Base-by-base conservation (phyloP, 2,888 invertebrate species). In the Scaptodrosophila latifasciaeformis region DNA sequence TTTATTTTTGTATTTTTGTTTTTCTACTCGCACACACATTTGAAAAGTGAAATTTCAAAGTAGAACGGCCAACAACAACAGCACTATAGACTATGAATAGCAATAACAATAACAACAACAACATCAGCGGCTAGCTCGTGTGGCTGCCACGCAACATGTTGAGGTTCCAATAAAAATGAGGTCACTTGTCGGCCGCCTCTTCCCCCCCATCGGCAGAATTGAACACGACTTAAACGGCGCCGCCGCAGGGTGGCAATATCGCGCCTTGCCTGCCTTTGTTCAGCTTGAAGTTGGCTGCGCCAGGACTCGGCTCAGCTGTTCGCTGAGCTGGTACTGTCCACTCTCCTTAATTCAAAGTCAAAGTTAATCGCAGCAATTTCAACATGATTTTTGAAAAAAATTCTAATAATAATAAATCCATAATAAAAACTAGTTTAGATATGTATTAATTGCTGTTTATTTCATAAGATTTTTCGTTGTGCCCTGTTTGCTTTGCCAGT, bases 41-140 rank as follows among this genome's bases (percentile, higher is more conserved):
- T 74, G 66, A 74, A 76, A 78, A 74, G 76, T 74, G 77, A 74
- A 74, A 74, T 72, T 74, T 74, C 56, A 62, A 76, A 74, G 71
- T 65, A 77, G 71, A 78, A 74, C 65, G 64, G 67, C 51, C 53
- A 49, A 60, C 57, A 60, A 51, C 45, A 61, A 46, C 42, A 62
- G 47, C 34, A 59, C 29, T 13, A 1, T 3, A 17, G 10, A 31
- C 30, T 44, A 29, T n/a, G 27, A n/a, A 44, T 19, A 42, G 6
- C n/a, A 54, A 35, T 51, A 63, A 40, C 54, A 66, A 55, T 53
- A 57, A 56, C 57, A 60, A 34, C 31, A 54, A 49, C 54, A 56
- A 42, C 62, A 69, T 12, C 19, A 42, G 21, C 19, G 5, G 15
- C n/a, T 34, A 1, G 24, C 21, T n/a, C 24, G 24, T 54, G 54